Percentiles rank a stretch among this genome's conserved stretches.
Conservation (phyloP, 1,140 invertebrate species). For the Drosophila burlai region DNA sequence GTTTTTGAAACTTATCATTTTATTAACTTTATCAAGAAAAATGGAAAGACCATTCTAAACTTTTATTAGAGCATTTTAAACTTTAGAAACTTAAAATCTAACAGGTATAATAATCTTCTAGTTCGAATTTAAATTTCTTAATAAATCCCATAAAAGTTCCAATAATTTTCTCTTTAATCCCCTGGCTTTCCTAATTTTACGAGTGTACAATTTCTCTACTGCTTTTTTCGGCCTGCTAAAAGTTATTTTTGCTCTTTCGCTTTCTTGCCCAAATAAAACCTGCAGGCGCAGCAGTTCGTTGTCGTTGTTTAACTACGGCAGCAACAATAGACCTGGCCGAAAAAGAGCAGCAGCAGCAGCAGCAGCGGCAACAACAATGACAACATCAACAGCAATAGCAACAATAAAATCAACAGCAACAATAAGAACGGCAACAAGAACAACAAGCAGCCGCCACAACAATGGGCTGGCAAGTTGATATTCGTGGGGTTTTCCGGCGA, state of each 20-base stretch:
- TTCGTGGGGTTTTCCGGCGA: slow-evolving; percentile 54
- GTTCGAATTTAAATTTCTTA: accelerated
- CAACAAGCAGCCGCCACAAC: slow-evolving; percentile 24
- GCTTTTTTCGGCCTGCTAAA: slow-evolving; percentile 49
- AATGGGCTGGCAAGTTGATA: slow-evolving; percentile 64
- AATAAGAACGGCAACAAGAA: slow-evolving; percentile 19
- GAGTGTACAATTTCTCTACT: slow-evolving; percentile 60
- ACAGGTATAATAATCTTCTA: not conserved
- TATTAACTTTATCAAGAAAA: too few relatives aligned
- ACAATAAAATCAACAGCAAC: slow-evolving; percentile 18
- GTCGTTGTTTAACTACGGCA: slow-evolving; percentile 32
- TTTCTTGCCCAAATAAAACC: slow-evolving; percentile 65
- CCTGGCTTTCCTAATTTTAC: not conserved
- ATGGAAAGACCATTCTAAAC: too few relatives aligned
- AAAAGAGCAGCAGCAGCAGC: slow-evolving; percentile 42
- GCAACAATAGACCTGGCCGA: slow-evolving; percentile 37
- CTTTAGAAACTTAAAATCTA: too few relatives aligned
- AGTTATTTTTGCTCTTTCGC: slow-evolving; percentile 53
- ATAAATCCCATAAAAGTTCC: not conserved
- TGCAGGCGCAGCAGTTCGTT: slow-evolving; percentile 71
- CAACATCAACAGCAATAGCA: slow-evolving; percentile 26
- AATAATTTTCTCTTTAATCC: too few relatives aligned
- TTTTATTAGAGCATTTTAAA: not conserved
- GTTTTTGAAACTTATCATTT: too few relatives aligned
- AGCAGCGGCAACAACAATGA: slow-evolving; percentile 25